Percentiles rank a stretch among this genome's conserved stretches.
Conservation (phyloP, 2,888 invertebrate species). For the Rhynchonema sp. region DNA sequence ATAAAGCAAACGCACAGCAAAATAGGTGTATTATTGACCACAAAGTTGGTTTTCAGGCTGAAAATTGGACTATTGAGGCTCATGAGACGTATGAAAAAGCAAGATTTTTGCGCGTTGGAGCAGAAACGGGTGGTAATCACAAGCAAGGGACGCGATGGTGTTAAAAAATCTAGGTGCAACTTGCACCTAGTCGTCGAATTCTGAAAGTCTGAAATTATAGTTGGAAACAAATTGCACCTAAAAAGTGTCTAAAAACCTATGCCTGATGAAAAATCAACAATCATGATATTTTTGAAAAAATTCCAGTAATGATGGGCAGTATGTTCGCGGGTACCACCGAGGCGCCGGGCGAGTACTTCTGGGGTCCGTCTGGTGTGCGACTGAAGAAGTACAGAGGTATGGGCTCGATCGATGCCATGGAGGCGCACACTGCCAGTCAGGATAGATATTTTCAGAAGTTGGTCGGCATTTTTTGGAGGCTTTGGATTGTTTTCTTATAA, state of each 20-base stretch:
- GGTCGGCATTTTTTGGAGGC: conserved; percentile 2
- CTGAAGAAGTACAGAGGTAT: conserved; percentile 96
- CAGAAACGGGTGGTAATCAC: no score
- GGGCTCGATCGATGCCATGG: conserved; percentile 97
- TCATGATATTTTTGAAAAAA: not conserved
- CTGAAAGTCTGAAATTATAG: no score
- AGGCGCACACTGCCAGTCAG: conserved; percentile 33
- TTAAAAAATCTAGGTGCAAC: not conserved
- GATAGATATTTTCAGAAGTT: conserved; percentile 27
- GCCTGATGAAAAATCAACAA: no score
- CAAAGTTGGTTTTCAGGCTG: no score
- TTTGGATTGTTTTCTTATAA: no score
- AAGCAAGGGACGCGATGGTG: not conserved
- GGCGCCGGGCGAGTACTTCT: conserved; percentile 96
- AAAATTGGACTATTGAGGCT: no score
- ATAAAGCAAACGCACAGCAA: no score
- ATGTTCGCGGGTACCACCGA: conserved; percentile 91
- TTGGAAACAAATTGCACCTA: no score
- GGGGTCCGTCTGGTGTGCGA: conserved; percentile 71
- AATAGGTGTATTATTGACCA: no score
- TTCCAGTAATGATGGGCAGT: conserved; percentile 91
- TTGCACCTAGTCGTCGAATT: not conserved
- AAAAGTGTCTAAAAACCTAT: no score
- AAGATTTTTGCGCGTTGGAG: no score
- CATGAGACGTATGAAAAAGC: no score